phyloP scores from a whole-genome alignment of 2,888 invertebrate genomes.

The Anoplius nigerrimus region DNA sequence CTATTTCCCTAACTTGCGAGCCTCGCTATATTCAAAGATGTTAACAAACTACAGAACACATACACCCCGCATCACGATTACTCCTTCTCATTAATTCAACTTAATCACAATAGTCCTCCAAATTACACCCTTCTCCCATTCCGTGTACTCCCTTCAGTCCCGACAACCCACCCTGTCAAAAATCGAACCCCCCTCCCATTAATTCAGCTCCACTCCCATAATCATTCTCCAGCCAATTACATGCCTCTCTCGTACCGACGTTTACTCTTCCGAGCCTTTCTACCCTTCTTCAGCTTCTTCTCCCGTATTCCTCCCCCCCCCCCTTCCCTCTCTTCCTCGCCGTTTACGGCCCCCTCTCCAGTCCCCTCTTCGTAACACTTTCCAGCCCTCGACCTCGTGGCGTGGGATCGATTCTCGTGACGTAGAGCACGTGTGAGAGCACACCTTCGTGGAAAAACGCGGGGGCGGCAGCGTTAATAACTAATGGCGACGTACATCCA shows the following conservation, averaged over 20 bases:
- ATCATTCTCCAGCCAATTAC: background rate
- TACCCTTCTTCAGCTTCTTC: slow-evolving; percentile 11
- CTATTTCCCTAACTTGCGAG: no score
- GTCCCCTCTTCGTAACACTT: slow-evolving; percentile 53
- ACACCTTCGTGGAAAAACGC: slow-evolving; percentile 46
- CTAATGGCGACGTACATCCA: slow-evolving; percentile 45
- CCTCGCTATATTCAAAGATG: no score
- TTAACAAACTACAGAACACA: no score
- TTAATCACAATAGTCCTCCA: no score
- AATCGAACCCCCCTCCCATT: no score
- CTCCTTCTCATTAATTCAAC: no score
- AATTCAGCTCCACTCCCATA: no score
- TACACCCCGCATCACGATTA: no score
- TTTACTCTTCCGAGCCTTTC: background rate
- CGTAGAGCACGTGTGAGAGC: slow-evolving; percentile 53
- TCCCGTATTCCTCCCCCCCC: slow-evolving; percentile 9
- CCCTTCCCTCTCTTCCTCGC: slow-evolving; percentile 8
- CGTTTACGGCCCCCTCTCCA: slow-evolving; percentile 3
- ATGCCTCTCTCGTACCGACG: background rate
- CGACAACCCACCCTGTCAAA: no score
- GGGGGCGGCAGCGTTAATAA: slow-evolving; percentile 50
- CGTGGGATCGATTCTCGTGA: slow-evolving; percentile 57
- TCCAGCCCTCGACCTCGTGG: slow-evolving; percentile 59
- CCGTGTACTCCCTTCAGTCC: no score
- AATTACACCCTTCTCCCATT: no score